Evolutionary conservation across 2,888 invertebrate genomes (phyloP), one percentile per base, ranked within the genome.

Genomic region (Drosophila diplacantha): DNA sequence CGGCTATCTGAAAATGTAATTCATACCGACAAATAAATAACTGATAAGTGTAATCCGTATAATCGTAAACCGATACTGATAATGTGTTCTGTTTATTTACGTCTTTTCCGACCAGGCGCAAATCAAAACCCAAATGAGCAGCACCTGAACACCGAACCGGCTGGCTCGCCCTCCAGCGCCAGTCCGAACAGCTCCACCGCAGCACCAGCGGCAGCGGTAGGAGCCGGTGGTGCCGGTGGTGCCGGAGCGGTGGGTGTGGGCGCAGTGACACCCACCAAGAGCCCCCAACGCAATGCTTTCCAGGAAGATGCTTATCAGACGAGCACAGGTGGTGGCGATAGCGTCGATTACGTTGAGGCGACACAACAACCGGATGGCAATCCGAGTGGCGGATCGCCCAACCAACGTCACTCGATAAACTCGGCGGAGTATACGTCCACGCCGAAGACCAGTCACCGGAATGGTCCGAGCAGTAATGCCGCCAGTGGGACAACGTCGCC

Each of bases 61-160:
- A 59, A 59, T 59, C 59, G 32, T 44, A 41, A 63, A 32, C 14
- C 64, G 26, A 44, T 44, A 59, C 31, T 58, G 58, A 58, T 37
- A 58, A 58, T 58, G 43, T 11, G 3, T 9, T 18, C 7, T 53
- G 37, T 53, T 53, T 53, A 31, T 18, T 20, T 55, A 5, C 35
- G 29, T 38, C 22, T 37, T 37, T 29, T 43, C 37, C 16, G 24
- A 44, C 31, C 43, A 85, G 85, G 81, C 79, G 74, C 81, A 81
- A 86, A 83, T 81, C 77, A 73, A 72, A 84, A 77, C 70, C 71
- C 73, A 77, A 85, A 78, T 86, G 85, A 85, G 71, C 71, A 73
- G 56, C 76, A 66, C 71, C 69, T 76, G 75, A 74, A 53, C 63
- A 44, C 29, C 29, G 79, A 78, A 32, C 56, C 69, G 26, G 64